Conservation (phyloP, 2,797 vertebrate species). For the Zalophus californianus region DNA sequence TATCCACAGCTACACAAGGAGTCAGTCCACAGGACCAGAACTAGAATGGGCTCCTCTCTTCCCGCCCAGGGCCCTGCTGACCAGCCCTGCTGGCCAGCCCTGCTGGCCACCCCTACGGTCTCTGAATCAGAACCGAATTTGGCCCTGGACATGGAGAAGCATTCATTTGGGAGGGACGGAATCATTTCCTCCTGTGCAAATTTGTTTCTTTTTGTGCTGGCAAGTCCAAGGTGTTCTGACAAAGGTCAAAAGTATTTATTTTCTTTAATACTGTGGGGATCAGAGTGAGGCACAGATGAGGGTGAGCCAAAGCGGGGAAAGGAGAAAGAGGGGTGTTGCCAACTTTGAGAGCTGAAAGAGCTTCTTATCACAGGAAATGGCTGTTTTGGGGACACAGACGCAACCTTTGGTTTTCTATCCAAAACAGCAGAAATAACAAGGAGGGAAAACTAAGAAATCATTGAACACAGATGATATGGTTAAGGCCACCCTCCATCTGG, state of each 20-base stretch:
- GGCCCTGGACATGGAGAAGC: neutral
- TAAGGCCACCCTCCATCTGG: neutral
- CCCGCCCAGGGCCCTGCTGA: neutral
- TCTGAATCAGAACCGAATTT: slow-evolving; percentile 31
- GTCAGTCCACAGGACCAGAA: neutral
- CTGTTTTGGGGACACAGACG: neutral
- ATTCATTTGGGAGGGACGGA: neutral
- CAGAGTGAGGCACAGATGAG: neutral
- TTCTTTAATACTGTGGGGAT: neutral
- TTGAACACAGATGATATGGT: neutral
- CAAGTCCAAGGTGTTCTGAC: slow-evolving; percentile 49
- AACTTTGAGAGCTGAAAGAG: neutral
- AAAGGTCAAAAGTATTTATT: slow-evolving; percentile 64
- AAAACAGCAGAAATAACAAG: slow-evolving; percentile 26
- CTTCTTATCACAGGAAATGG: neutral
- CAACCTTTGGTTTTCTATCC: neutral
- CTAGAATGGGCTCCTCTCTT: neutral
- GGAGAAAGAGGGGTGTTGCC: neutral
- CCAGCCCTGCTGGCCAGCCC: neutral
- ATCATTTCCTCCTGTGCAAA: slow-evolving; percentile 19
- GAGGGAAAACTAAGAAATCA: neutral
- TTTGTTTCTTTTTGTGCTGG: slow-evolving; percentile 34
- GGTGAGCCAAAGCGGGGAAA: neutral
- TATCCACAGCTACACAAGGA: neutral
- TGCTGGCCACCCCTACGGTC: neutral